A percentile compares a stretch with the other conserved stretches of the same genome.
phyloP scores from a whole-genome alignment of 1,140 invertebrate species.

The Parapsyche elsis region DNA sequence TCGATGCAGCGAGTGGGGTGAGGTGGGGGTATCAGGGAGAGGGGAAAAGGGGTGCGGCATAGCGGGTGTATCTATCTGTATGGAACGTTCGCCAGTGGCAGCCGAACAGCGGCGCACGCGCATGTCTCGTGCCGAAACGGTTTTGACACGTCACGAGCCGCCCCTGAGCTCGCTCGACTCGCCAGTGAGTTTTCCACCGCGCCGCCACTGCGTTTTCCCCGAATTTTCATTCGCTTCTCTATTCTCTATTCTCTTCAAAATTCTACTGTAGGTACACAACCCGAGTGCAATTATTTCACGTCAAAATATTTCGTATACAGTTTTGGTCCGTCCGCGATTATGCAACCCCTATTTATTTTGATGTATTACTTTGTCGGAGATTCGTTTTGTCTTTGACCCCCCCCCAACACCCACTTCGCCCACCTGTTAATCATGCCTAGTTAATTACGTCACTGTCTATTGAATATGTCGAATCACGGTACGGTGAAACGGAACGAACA shows the following conservation, averaged over 20 bases:
- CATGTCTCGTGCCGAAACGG: not conserved
- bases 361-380: too few relatives aligned
- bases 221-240: not conserved
- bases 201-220: not conserved
- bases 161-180: not conserved
- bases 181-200: not conserved
- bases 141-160: not conserved
- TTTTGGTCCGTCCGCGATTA: not conserved
- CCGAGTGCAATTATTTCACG: not conserved
- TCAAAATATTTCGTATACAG: not conserved
- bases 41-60: not conserved
- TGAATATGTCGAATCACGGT: too few relatives aligned
- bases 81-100: not conserved
- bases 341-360: too few relatives aligned
- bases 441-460: too few relatives aligned
- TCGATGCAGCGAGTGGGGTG: not conserved
- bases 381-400: too few relatives aligned
- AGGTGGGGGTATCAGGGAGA: too few relatives aligned
- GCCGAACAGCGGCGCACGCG: not conserved
- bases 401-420: too few relatives aligned
- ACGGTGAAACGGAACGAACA: too few relatives aligned
- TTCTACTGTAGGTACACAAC: not conserved
- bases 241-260: not conserved
- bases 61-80: not conserved
- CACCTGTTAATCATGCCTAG: too few relatives aligned